These are phyloP conservation scores for Pollenia amentaria DNA, from an alignment of 2,888 invertebrate species.

Conservation along the genomic window DNA sequence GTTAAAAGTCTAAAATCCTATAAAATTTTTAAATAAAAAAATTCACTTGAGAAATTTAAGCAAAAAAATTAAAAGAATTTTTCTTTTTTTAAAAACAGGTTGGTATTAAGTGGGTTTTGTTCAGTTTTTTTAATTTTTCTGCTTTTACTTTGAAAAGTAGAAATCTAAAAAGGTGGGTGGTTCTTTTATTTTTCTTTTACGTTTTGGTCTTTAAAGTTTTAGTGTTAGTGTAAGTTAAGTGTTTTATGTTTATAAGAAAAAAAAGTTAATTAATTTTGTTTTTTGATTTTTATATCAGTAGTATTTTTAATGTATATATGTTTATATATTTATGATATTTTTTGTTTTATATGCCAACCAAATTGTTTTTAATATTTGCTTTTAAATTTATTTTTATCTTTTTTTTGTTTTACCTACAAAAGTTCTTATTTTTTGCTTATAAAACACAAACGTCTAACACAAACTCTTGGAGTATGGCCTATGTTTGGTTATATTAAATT, in stretches of 20 bases:
- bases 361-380: conserved; percentile 41
- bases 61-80: conserved; percentile 40
- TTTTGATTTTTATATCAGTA: conserved; percentile 39
- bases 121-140: conserved; percentile 53
- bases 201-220: conserved; percentile 46
- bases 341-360: conserved; percentile 53
- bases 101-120: conserved; percentile 69
- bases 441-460: conserved; percentile 53
- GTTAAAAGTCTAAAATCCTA: conserved; percentile 65
- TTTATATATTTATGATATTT: conserved; percentile 54
- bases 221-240: conserved; percentile 9
- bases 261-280: conserved; percentile 51
- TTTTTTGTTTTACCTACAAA: conserved; percentile 32
- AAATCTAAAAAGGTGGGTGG: conserved; percentile 74
- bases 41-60: conserved; percentile 34
- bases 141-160: conserved; percentile 56
- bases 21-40: neutral
- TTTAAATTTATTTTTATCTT: conserved; percentile 6
- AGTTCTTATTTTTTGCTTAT: neutral
- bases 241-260: conserved; percentile 9
- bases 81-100: conserved; percentile 60
- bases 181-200: conserved; percentile 55
- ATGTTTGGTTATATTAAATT: conserved; percentile 82
- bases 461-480: conserved; percentile 79
- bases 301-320: neutral